Percentiles rank a stretch among this genome's conserved stretches.
phyloP scores from a whole-genome alignment of 2,888 invertebrate genomes.

The Tenthredo distinguenda region DNA sequence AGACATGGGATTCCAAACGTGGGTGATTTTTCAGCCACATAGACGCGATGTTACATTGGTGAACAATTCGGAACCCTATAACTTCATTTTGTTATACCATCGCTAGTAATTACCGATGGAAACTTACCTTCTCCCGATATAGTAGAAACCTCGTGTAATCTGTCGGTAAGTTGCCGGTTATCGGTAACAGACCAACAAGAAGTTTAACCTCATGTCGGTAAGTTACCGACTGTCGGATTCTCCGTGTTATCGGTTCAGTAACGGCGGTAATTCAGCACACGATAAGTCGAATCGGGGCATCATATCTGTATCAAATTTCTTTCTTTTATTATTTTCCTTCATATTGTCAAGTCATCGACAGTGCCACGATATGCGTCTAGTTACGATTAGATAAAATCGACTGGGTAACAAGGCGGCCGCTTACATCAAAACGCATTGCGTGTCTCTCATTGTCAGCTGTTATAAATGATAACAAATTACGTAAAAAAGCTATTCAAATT shows the following conservation, averaged over 20 bases:
- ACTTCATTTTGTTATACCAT: background rate
- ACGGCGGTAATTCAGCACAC: background rate
- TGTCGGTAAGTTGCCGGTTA: constrained; percentile 15
- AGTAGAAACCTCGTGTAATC: background rate
- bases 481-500: background rate
- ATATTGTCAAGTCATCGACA: background rate
- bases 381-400: background rate
- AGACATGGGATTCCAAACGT: too few species aligned
- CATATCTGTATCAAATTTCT: background rate
- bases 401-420: background rate
- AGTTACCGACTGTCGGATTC: background rate
- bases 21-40: too few species aligned
- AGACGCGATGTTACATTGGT: background rate
- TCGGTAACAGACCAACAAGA: background rate
- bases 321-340: background rate
- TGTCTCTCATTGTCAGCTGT: background rate
- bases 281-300: background rate
- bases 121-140: background rate
- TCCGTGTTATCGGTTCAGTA: background rate
- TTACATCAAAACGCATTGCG: background rate
- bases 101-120: background rate
- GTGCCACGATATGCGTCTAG: background rate
- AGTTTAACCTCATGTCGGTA: background rate
- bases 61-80: background rate
- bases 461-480: background rate